Conservation (phyloP, 2,888 invertebrate species). For the Luperina nickerlii region DNA sequence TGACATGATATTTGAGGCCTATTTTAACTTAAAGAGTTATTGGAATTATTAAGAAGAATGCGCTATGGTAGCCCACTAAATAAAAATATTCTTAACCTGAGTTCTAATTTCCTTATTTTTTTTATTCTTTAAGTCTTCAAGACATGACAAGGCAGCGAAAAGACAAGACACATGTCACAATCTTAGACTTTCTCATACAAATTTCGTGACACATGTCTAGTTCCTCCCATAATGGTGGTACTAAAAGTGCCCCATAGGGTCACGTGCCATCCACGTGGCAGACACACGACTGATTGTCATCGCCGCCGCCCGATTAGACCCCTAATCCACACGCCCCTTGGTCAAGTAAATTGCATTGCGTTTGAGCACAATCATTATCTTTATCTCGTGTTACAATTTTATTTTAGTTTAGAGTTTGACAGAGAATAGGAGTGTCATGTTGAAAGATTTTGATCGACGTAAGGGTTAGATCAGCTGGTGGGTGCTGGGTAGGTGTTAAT, state of each 20-base stretch:
- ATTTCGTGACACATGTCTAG: constrained; percentile 12
- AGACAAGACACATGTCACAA: not conserved
- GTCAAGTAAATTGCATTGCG: constrained; percentile 81
- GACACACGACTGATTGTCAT: constrained; percentile 84
- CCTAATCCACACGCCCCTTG: constrained; percentile 85
- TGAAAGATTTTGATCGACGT: constrained; percentile 78
- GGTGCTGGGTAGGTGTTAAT: constrained; percentile 48
- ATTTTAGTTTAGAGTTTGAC: constrained; percentile 64
- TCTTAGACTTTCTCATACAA: not conserved
- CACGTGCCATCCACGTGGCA: constrained; percentile 77
- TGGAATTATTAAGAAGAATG: not conserved
- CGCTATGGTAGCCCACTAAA: not conserved
- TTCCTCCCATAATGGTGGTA: constrained; percentile 55
- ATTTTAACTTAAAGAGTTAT: not conserved
- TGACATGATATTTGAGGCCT: not conserved
- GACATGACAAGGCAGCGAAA: not conserved
- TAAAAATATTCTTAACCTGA: not conserved
- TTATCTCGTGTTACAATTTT: constrained; percentile 85
- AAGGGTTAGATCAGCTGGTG: constrained; percentile 66
- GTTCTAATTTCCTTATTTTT: not conserved
- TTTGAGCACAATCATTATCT: constrained; percentile 81
- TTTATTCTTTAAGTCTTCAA: not conserved
- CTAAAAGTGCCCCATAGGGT: constrained; percentile 57
- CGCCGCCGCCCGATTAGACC: constrained; percentile 86
- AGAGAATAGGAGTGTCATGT: constrained; percentile 68